phyloP scores from a whole-genome alignment of 2,797 vertebrate species.

The Anomalospiza imberbis region DNA sequence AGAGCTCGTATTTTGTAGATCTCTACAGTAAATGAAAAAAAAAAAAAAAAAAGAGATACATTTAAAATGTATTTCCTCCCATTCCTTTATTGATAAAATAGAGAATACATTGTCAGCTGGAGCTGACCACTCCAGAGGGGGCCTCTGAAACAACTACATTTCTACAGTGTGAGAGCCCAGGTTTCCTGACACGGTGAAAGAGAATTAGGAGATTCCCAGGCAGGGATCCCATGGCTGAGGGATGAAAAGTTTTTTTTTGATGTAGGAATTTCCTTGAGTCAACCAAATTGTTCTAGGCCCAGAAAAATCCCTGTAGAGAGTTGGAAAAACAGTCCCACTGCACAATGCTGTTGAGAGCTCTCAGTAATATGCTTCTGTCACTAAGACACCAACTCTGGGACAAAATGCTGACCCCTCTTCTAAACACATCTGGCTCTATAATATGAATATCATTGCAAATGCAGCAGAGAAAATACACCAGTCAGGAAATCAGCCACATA shows the following conservation, averaged over 20 bases:
- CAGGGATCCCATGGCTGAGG: background rate
- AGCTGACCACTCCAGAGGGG: background rate
- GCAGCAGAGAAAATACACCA: background rate
- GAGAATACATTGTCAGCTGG: background rate
- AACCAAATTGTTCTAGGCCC: background rate
- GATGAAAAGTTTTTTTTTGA: background rate
- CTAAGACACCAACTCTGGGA: background rate
- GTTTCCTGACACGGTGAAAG: background rate
- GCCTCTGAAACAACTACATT: background rate
- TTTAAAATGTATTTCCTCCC: background rate
- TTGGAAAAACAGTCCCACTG: background rate
- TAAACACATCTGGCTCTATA: background rate
- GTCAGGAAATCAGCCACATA: background rate
- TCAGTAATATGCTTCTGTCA: background rate
- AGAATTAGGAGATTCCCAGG: background rate
- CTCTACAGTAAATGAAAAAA: background rate
- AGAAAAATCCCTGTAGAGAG: background rate
- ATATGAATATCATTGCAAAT: background rate
- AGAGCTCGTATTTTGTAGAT: rapidly evolving
- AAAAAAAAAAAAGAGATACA: background rate
- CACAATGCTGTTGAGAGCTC: background rate
- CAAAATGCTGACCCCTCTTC: background rate
- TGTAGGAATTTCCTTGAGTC: background rate
- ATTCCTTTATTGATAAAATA: background rate
- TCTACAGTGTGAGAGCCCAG: background rate